phyloP scores from a whole-genome alignment of 1,140 invertebrate genomes.

The Ganaspis sp. region DNA sequence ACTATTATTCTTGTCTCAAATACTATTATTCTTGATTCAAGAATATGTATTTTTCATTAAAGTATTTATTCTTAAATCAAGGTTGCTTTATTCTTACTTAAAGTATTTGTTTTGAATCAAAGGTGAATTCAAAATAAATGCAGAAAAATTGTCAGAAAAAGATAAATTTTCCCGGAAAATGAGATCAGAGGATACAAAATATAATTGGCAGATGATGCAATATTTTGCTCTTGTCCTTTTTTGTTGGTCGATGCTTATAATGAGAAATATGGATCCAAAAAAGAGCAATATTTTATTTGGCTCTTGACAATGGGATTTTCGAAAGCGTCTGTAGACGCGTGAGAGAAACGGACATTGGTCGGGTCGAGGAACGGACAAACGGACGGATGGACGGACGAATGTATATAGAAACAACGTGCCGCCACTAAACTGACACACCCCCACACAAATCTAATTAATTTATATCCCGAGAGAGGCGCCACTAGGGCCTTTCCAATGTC shows the following conservation, averaged over 20 bases:
- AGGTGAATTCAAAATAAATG: not conserved
- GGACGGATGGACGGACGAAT: slow-evolving; percentile 44
- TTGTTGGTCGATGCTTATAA: not conserved
- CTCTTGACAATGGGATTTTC: slow-evolving; percentile 39
- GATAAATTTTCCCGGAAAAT: not conserved
- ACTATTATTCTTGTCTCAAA: too few relatives aligned
- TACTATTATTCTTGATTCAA: too few relatives aligned
- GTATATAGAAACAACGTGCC: slow-evolving; percentile 59
- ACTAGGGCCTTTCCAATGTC: slow-evolving; percentile 52
- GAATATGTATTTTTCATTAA: too few relatives aligned
- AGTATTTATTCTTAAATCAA: too few relatives aligned
- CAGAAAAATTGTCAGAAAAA: not conserved
- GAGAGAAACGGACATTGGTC: slow-evolving; percentile 35
- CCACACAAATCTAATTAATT: slow-evolving; percentile 76
- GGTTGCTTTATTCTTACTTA: too few relatives aligned
- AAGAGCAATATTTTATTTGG: not conserved
- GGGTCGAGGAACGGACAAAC: slow-evolving; percentile 46
- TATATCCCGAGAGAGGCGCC: slow-evolving; percentile 72
- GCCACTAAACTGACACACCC: slow-evolving; percentile 68
- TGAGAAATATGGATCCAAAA: not conserved
- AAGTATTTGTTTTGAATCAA: too few relatives aligned
- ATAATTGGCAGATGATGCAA: not conserved
- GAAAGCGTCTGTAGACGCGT: slow-evolving; percentile 47
- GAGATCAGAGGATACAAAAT: not conserved
- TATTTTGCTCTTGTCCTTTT: not conserved